Conservation (phyloP, 2,888 invertebrate genomes). For the Tenthredo distinguenda region DNA sequence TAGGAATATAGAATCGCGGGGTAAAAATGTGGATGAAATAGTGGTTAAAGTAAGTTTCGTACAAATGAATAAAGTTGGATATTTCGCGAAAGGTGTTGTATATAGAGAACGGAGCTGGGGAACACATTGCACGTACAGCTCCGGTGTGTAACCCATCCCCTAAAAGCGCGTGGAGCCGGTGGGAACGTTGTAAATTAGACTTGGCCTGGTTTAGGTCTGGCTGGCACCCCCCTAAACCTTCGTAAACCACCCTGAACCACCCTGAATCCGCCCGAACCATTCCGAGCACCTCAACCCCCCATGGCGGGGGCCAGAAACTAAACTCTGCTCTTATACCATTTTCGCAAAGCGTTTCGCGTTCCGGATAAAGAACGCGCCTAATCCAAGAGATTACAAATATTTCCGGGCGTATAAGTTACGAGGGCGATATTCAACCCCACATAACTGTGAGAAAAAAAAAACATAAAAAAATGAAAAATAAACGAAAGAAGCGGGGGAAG, state of each 20-base stretch:
- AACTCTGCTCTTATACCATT: constrained; percentile 43
- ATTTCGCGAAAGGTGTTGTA: background rate
- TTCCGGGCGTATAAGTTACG: constrained; percentile 36
- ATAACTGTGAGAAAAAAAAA: background rate
- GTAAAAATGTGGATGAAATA: background rate
- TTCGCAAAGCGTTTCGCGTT: constrained; percentile 39
- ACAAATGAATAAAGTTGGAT: constrained; percentile 33
- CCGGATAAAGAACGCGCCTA: constrained; percentile 40
- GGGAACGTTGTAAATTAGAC: constrained; percentile 51
- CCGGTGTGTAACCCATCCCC: constrained; percentile 17
- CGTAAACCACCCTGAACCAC: constrained; percentile 41
- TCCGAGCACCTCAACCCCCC: constrained; percentile 15
- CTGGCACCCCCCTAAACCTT: constrained; percentile 37
- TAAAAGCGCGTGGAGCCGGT: constrained; percentile 9
- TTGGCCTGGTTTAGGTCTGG: constrained; percentile 23
- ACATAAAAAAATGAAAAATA: background rate
- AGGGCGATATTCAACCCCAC: constrained; percentile 17
- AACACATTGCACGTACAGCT: constrained; percentile 17
- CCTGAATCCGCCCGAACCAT: constrained; percentile 43
- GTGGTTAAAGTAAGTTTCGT: background rate
- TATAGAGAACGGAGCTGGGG: background rate
- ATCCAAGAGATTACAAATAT: constrained; percentile 37
- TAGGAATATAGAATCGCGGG: background rate
- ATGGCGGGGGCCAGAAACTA: constrained; percentile 14
- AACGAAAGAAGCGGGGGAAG: background rate